Evolutionary conservation across 2,888 invertebrate species (phyloP), one percentile per base, ranked within the genome.

Genomic region (Trachelus tabidus): DNA sequence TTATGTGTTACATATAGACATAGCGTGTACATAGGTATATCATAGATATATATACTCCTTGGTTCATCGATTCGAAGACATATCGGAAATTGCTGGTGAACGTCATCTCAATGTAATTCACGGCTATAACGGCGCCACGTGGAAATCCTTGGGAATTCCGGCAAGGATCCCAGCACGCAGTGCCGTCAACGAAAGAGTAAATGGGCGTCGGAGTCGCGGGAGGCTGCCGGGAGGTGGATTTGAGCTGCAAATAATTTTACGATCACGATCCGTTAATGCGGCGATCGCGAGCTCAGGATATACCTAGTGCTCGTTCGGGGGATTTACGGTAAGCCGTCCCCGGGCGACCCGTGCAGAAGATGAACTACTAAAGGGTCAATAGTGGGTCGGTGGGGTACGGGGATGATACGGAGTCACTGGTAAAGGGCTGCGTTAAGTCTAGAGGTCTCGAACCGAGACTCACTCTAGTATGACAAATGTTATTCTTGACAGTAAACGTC

Each of bases 401-500:
- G 56, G 23, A 23, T 9, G 56, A 3, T 56, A 56, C 56, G 23
- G 15, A 56, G 56, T 23, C 23, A 56, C 9, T 23, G 2, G 23
- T 6, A 0, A 56, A 23, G 56, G 56, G 56, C 56, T 23, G 9
- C 56, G 56, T 56, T 56, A 56, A 56, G 23, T 15, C 56, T 56
- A 9, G 15, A 56, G 23, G 23, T 23, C 56, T 56, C 56, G 56
- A 56, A 23, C 23, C 56, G 56, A 15, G 56, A 56, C 81, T 79
- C 83, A 81, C 83, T 83, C 83, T 82, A 83, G 82, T 87, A 90
- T 89, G 90, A 90, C 90, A 90, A 90, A 90, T 86, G 89, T 89
- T 90, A 88, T 89, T 87, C 87, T 84, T 87, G 89, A 89, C 89
- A 88, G 86, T 90, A 89, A 90, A 90, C 85, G 90, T 90, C 90